Evolutionary conservation across 2,888 invertebrate species (phyloP).

Genomic region (Yponomeuta cagnagella): DNA sequence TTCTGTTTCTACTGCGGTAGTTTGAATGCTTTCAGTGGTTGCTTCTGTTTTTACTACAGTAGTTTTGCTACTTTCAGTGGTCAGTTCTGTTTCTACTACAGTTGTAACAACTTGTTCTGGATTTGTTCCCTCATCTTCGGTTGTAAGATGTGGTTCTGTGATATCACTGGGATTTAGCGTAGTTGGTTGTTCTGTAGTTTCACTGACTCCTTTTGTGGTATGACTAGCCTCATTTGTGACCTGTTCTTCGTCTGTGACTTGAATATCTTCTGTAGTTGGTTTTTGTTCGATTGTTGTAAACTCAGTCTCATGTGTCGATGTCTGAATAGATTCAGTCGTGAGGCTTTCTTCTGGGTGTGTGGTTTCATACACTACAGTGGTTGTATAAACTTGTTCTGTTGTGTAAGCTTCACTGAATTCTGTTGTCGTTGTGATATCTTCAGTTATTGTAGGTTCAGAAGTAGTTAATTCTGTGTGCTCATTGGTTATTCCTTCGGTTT

Average conservation of each 20-base stretch:
- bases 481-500: neutral
- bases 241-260: too few relatives aligned
- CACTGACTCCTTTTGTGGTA: too few relatives aligned
- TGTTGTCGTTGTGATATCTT: neutral
- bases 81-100: too few relatives aligned
- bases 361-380: neutral
- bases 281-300: too few relatives aligned
- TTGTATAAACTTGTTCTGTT: too few relatives aligned
- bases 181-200: too few relatives aligned
- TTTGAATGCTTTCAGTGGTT: neutral
- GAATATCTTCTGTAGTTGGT: too few relatives aligned
- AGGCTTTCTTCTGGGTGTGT: neutral
- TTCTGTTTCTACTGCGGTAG: neutral
- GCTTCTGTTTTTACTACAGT: neutral
- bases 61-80: neutral
- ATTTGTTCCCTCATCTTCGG: slow-evolving; percentile 2
- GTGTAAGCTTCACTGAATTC: neutral
- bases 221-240: too few relatives aligned
- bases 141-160: slow-evolving; percentile 10
- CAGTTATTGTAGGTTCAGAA: neutral
- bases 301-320: neutral
- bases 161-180: too few relatives aligned
- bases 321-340: neutral
- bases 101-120: too few relatives aligned
- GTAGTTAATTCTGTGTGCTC: neutral